These are phyloP conservation scores for Catharus fuscescens DNA, from an alignment of 2,113 vertebrate species.

Conservation along the genomic window DNA sequence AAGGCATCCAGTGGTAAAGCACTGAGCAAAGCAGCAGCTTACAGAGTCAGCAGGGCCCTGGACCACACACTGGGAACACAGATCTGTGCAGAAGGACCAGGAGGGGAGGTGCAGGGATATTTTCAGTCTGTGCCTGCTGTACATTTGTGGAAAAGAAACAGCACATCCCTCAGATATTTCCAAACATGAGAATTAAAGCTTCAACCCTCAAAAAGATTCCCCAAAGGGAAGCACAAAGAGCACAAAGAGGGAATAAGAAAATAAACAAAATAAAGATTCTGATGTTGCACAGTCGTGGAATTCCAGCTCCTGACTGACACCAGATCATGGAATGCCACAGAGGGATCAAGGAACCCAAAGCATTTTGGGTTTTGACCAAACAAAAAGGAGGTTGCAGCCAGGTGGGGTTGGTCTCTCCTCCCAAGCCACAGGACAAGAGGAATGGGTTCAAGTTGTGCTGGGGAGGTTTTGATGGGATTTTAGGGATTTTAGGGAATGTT, in stretches of 20 bases:
- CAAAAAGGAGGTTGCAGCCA: not conserved
- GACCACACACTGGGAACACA: not conserved
- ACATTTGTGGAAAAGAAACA: not conserved
- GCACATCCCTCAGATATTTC: not conserved
- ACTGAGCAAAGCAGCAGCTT: not conserved
- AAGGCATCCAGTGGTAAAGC: not conserved
- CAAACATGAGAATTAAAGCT: not conserved
- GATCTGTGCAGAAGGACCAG: not conserved
- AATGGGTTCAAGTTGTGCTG: not conserved
- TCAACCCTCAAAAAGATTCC: not conserved
- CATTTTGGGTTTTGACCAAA: not conserved
- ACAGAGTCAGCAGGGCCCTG: not conserved
- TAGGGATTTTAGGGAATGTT: not conserved
- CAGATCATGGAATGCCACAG: not conserved
- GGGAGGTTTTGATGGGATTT: not conserved
- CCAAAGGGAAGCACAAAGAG: not conserved
- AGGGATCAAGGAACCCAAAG: not conserved
- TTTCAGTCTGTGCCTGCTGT: not conserved
- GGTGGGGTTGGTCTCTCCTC: not conserved
- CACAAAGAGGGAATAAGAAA: not conserved
- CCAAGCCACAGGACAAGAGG: not conserved
- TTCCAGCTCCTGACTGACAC: not conserved
- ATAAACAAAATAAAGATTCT: not conserved
- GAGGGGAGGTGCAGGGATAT: not conserved
- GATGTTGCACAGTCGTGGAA: fast-evolving